These are phyloP conservation scores for Glaucopsyche alexis DNA, from an alignment of 2,888 invertebrate genomes.

Conservation along the genomic window DNA sequence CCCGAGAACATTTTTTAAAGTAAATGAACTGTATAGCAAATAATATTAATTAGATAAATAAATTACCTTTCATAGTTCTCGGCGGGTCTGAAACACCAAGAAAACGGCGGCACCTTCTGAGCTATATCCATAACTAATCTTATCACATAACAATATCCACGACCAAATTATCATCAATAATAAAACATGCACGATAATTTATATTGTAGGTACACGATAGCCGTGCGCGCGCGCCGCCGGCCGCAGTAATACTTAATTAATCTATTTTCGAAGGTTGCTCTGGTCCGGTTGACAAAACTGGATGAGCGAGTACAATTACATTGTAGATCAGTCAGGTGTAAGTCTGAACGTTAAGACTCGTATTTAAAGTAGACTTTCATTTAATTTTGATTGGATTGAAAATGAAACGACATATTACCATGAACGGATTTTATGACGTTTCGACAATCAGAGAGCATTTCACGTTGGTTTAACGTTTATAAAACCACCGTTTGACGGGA, in stretches of 20 bases:
- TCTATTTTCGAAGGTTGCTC: not conserved
- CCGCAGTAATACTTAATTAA: not conserved
- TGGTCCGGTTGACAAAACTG: constrained; percentile 5
- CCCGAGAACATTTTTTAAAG: too few species aligned
- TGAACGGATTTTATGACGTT: too few species aligned
- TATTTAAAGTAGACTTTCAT: too few species aligned
- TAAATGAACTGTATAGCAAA: too few species aligned
- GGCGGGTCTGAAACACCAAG: constrained; percentile 26
- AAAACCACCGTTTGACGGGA: too few species aligned
- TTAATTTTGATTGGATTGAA: too few species aligned
- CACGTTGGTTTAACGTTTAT: too few species aligned
- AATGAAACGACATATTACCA: too few species aligned
- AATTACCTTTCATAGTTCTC: constrained; percentile 28
- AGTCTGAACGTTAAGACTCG: too few species aligned
- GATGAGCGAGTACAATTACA: not conserved
- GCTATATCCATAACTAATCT: constrained; percentile 17
- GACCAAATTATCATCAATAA: not conserved
- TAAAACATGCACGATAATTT: not conserved
- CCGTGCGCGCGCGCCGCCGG: constrained; percentile 51
- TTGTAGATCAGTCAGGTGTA: too few species aligned
- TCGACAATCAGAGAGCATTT: too few species aligned
- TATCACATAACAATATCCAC: constrained; percentile 12
- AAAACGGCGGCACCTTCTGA: constrained; percentile 26
- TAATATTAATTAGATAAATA: not conserved
- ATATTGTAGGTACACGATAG: constrained; percentile 6